Conservation (phyloP, 1,140 invertebrate genomes). For the Gonioctena quinquepunctata region DNA sequence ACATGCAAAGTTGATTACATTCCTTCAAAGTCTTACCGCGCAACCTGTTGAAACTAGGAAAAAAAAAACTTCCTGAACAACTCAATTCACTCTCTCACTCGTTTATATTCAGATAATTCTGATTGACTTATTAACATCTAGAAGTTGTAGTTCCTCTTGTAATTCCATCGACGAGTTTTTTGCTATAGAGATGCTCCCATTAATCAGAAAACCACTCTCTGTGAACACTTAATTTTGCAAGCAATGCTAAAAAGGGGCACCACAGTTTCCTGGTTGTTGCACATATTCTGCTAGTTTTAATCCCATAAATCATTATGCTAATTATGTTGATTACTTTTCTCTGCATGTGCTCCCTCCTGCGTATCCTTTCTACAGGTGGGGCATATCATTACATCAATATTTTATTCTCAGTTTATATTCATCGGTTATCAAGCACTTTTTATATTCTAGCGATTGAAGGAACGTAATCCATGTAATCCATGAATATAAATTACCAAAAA, state of each 20-base stretch:
- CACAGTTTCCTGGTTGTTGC: background rate
- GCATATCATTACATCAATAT: too few species aligned
- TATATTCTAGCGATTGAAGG: too few species aligned
- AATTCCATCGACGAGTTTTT: background rate
- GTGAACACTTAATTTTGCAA: background rate
- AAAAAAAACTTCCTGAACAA: too few species aligned
- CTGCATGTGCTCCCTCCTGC: background rate
- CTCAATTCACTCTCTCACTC: background rate
- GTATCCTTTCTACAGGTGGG: background rate
- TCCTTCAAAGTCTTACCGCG: too few species aligned
- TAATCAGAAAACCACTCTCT: background rate
- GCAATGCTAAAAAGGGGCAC: background rate
- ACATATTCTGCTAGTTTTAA: background rate
- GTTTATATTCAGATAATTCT: background rate
- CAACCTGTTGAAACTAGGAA: too few species aligned
- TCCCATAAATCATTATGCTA: background rate
- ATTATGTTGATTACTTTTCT: background rate
- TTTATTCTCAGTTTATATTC: too few species aligned
- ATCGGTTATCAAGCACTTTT: too few species aligned
- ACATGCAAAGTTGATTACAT: too few species aligned
- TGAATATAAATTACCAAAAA: too few species aligned
- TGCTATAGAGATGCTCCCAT: background rate
- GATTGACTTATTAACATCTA: background rate
- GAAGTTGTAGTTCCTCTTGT: background rate
- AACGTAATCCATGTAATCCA: too few species aligned